A percentile compares a stretch with the other conserved stretches of the same genome.
Evolutionary conservation across 2,113 vertebrate genomes (phyloP).

Genomic region (Alectura lathami): DNA sequence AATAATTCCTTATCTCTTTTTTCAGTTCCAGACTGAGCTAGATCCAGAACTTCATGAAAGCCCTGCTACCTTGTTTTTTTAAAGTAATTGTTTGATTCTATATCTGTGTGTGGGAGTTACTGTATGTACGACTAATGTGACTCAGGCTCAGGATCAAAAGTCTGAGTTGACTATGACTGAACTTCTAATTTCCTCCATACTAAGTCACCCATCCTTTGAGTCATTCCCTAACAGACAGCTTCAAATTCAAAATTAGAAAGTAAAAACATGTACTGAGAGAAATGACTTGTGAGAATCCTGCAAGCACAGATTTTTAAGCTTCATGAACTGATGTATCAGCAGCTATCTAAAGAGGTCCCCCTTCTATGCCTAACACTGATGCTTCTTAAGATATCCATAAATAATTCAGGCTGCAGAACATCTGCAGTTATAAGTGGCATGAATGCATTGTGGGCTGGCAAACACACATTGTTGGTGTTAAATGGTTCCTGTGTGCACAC

Average conservation of each 20-base stretch:
- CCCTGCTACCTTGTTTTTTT: neutral
- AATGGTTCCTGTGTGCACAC: neutral
- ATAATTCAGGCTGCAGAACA: neutral
- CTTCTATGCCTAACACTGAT: neutral
- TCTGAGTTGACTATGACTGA: constrained; percentile 60
- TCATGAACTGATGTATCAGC: neutral
- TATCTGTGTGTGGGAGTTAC: neutral
- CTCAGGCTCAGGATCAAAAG: constrained; percentile 52
- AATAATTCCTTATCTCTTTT: constrained; percentile 36
- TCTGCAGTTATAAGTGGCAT: neutral
- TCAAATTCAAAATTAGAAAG: constrained; percentile 55
- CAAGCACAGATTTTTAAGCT: neutral
- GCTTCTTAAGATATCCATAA: neutral
- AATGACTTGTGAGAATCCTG: neutral
- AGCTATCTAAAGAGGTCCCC: neutral
- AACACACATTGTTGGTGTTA: neutral
- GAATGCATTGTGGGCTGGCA: neutral
- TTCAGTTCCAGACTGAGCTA: constrained; percentile 1
- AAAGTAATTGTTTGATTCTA: constrained; percentile 44
- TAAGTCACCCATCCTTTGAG: constrained; percentile 55
- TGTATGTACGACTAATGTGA: constrained; percentile 24
- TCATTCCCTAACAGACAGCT: constrained; percentile 43
- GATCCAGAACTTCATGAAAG: constrained; percentile 13
- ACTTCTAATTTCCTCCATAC: constrained; percentile 51
- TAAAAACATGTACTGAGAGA: neutral